Conservation (phyloP, 2,797 vertebrate species). For the Dendrocincla fuliginosa region DNA sequence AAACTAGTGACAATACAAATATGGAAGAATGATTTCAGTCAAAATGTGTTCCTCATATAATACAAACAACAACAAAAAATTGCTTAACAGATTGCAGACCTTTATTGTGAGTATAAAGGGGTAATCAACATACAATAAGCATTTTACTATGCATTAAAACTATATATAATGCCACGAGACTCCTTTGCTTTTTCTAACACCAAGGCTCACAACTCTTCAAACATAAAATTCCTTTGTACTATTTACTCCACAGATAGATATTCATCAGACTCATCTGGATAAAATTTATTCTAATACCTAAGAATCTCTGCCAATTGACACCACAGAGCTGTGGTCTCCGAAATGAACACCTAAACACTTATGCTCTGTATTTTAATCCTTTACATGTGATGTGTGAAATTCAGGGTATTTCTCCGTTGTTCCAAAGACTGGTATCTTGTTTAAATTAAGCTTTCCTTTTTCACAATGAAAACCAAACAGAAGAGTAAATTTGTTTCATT, state of each 20-base stretch:
- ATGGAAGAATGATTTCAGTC: slow-evolving; percentile 49
- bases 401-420: neutral
- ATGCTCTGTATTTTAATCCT: neutral
- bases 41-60: slow-evolving; percentile 38
- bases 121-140: slow-evolving; percentile 71
- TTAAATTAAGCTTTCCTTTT: slow-evolving; percentile 60
- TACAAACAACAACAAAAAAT: slow-evolving; percentile 49
- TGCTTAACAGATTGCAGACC: slow-evolving; percentile 72
- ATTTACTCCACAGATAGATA: slow-evolving; percentile 20
- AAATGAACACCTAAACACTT: slow-evolving; percentile 22
- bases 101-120: slow-evolving; percentile 67
- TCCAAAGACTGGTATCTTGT: neutral
- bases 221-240: slow-evolving; percentile 33
- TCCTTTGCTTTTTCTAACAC: slow-evolving; percentile 54
- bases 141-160: slow-evolving; percentile 68
- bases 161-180: slow-evolving; percentile 63
- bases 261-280: neutral
- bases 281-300: slow-evolving; percentile 18
- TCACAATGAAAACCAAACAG: slow-evolving; percentile 71
- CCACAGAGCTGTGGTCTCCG: neutral
- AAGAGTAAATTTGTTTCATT: slow-evolving; percentile 71
- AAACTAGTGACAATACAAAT: slow-evolving; percentile 32
- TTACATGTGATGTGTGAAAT: neutral
- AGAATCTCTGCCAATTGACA: neutral
- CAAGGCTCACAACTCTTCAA: slow-evolving; percentile 47